A percentile compares a stretch with the other conserved stretches of the same genome.
These are phyloP conservation scores for Aspidiotus rigidus DNA, from an alignment of 2,888 invertebrate genomes.

Conservation along the genomic window DNA sequence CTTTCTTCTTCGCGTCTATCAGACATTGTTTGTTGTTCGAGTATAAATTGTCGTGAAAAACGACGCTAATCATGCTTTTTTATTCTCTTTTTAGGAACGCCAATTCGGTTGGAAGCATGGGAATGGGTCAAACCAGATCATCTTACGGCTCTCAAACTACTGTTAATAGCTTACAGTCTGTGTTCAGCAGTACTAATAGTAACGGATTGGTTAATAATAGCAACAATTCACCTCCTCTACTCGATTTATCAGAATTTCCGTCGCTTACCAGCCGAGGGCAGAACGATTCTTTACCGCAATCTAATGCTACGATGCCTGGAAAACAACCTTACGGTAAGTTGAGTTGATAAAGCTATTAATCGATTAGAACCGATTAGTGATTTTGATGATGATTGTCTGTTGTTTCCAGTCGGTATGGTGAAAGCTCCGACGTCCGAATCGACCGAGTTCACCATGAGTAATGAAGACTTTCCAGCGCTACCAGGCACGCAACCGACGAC, in stretches of 20 bases:
- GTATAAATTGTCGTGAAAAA: too few species aligned
- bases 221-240: slow-evolving; percentile 68
- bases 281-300: slow-evolving; percentile 66
- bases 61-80: not conserved
- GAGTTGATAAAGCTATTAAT: not conserved
- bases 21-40: too few species aligned
- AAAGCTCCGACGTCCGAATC: slow-evolving; percentile 87
- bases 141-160: slow-evolving; percentile 34
- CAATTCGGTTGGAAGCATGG: slow-evolving; percentile 31
- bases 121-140: slow-evolving; percentile 34
- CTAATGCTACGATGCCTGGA: slow-evolving; percentile 65
- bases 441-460: slow-evolving; percentile 94
- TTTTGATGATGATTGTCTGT: slow-evolving; percentile 34
- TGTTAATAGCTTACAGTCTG: slow-evolving; percentile 30
- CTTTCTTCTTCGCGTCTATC: too few species aligned
- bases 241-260: slow-evolving; percentile 88
- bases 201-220: slow-evolving; percentile 48
- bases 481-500: slow-evolving; percentile 67
- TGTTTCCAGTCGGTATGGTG: slow-evolving; percentile 73
- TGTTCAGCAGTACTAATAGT: slow-evolving; percentile 31
- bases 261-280: slow-evolving; percentile 80
- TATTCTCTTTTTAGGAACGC: slow-evolving; percentile 26
- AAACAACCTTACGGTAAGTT: slow-evolving; percentile 81
- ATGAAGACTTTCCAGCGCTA: slow-evolving; percentile 98
- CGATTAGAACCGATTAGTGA: slow-evolving; percentile 7